These are phyloP conservation scores for Nannospalax galili DNA, from an alignment of 2,113 vertebrate species.

Conservation along the genomic window DNA sequence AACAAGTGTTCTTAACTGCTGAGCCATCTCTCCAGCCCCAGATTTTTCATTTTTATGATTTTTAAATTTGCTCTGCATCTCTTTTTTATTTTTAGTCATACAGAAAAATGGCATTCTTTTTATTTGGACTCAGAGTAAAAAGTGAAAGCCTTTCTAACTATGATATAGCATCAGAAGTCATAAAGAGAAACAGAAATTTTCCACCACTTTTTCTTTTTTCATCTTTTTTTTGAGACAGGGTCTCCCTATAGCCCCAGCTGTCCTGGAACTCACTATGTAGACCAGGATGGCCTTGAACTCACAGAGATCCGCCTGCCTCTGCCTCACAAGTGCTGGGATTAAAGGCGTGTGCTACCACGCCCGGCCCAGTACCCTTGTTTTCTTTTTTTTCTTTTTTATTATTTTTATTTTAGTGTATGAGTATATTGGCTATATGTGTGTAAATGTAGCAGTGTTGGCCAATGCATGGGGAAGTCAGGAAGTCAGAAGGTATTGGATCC, in stretches of 20 bases:
- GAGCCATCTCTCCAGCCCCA: too few species aligned
- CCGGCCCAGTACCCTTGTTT: too few species aligned
- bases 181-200: constrained; percentile 1
- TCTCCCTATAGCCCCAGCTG: not conserved
- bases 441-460: too few species aligned
- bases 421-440: too few species aligned
- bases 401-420: too few species aligned
- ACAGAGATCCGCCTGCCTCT: too few species aligned
- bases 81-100: not conserved
- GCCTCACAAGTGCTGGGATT: too few species aligned
- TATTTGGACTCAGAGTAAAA: constrained; percentile 5
- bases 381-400: too few species aligned
- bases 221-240: not conserved
- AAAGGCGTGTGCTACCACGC: too few species aligned
- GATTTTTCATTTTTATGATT: not conserved
- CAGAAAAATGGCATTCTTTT: not conserved
- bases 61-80: not conserved
- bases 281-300: not conserved
- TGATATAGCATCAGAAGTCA: not conserved
- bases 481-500: too few species aligned
- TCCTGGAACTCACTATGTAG: not conserved
- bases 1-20: too few species aligned
- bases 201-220: not conserved
- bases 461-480: too few species aligned
- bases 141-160: not conserved